Evolutionary conservation across 1,140 invertebrate genomes (phyloP).

Genomic region (Ptiloglossa arizonensis): DNA sequence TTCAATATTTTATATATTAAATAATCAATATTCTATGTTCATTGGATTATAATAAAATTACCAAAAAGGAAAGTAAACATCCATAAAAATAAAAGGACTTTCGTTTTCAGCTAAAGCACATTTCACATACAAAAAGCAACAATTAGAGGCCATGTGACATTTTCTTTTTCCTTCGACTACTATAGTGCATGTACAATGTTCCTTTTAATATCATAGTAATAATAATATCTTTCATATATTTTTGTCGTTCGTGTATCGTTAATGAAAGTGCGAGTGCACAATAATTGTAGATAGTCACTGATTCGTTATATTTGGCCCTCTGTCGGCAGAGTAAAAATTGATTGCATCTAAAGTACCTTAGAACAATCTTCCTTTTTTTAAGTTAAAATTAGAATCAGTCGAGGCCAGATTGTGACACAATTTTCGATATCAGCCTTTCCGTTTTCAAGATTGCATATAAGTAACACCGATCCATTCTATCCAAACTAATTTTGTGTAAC

Average conservation of each 20-base stretch:
- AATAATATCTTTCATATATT: constrained; percentile 68
- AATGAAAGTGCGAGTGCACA: constrained; percentile 71
- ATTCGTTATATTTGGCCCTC: constrained; percentile 71
- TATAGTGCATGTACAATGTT: constrained; percentile 79
- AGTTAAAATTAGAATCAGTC: constrained; percentile 74
- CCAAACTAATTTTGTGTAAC: constrained; percentile 28
- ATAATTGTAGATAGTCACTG: constrained; percentile 71
- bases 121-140: constrained; percentile 81
- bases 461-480: constrained; percentile 18
- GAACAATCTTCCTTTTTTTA: constrained; percentile 57
- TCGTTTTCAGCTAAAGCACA: constrained; percentile 75
- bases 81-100: constrained; percentile 64
- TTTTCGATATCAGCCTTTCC: constrained; percentile 22
- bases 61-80: constrained; percentile 60
- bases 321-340: constrained; percentile 74
- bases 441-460: constrained; percentile 64
- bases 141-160: constrained; percentile 79
- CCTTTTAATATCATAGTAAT: constrained; percentile 71
- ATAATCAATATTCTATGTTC: constrained; percentile 70
- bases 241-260: constrained; percentile 54
- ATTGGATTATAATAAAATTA: constrained; percentile 69
- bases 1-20: constrained; percentile 74
- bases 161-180: constrained; percentile 68
- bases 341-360: constrained; percentile 62
- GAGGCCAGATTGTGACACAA: constrained; percentile 70